Conservation (phyloP, 2,888 invertebrate species). For the Pterostichus madidus region DNA sequence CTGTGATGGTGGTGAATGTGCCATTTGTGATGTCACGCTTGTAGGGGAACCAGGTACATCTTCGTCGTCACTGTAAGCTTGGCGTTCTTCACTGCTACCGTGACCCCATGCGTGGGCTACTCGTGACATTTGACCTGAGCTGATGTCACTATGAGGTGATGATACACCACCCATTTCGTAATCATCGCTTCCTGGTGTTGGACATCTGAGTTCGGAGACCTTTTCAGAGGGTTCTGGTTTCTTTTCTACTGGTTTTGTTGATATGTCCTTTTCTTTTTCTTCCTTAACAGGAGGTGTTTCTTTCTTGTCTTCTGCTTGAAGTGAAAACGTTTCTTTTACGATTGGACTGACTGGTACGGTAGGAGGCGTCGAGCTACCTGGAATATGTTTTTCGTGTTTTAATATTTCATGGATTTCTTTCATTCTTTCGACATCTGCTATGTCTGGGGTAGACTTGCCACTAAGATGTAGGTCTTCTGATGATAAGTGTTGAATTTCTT, state of each 20-base stretch:
- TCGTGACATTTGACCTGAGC: constrained; percentile 80
- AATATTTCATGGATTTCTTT: constrained; percentile 73
- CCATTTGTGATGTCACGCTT: constrained; percentile 82
- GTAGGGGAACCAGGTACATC: constrained; percentile 83
- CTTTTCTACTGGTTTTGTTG: constrained; percentile 26
- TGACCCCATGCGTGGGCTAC: constrained; percentile 80
- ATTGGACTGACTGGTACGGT: constrained; percentile 85
- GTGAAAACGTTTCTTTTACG: constrained; percentile 71
- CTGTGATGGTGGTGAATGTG: constrained; percentile 76
- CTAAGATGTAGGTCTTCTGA: constrained; percentile 71
- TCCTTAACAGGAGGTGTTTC: constrained; percentile 29
- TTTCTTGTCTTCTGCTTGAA: constrained; percentile 69
- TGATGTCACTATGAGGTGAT: constrained; percentile 82
- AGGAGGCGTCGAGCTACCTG: constrained; percentile 82
- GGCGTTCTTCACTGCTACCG: constrained; percentile 78
- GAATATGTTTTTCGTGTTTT: constrained; percentile 73
- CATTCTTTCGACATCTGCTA: constrained; percentile 72
- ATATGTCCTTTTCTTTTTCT: constrained; percentile 63
- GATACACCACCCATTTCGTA: constrained; percentile 80
- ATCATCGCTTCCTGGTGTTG: constrained; percentile 84
- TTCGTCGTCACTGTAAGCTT: constrained; percentile 84
- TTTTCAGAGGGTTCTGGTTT: neutral
- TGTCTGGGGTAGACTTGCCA: constrained; percentile 74
- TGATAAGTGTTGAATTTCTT: constrained; percentile 64
- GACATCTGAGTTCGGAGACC: constrained; percentile 78